Evolutionary conservation across 2,113 vertebrate genomes (phyloP).

Genomic region (Aleadryas rufinucha): DNA sequence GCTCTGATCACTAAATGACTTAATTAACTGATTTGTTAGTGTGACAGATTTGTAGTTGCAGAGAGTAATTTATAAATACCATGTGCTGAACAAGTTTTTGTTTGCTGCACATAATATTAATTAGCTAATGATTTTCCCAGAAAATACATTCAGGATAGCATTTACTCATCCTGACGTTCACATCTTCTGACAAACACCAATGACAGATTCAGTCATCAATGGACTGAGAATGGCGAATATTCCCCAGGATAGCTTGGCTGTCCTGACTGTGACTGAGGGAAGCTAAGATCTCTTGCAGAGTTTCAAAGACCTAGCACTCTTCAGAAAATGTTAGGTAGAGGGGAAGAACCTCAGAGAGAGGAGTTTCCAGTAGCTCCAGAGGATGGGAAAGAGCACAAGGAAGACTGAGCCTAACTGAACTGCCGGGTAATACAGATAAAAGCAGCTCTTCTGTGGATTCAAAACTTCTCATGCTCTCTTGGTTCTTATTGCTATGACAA

Average conservation of each 20-base stretch:
- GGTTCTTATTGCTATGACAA: neutral
- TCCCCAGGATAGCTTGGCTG: neutral
- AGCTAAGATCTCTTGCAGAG: neutral
- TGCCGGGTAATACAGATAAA: neutral
- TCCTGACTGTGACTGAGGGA: neutral
- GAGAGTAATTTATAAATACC: conserved; percentile 27
- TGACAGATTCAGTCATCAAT: neutral
- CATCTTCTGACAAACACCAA: neutral
- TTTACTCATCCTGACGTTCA: neutral
- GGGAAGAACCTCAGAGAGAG: neutral
- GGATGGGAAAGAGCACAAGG: neutral
- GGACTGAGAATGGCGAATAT: neutral
- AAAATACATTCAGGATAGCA: neutral
- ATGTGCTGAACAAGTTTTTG: neutral
- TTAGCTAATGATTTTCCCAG: neutral
- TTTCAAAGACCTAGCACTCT: neutral
- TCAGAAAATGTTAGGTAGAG: neutral
- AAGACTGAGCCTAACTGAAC: neutral
- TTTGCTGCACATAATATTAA: conserved; percentile 6
- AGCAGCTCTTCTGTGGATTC: neutral
- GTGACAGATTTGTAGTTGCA: neutral
- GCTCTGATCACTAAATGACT: conserved; percentile 23
- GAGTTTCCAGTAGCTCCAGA: neutral
- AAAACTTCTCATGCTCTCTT: neutral
- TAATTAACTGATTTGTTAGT: conserved; percentile 21